Base-by-base conservation (phyloP, 2,888 invertebrate genomes). In the Torymus texanus region DNA sequence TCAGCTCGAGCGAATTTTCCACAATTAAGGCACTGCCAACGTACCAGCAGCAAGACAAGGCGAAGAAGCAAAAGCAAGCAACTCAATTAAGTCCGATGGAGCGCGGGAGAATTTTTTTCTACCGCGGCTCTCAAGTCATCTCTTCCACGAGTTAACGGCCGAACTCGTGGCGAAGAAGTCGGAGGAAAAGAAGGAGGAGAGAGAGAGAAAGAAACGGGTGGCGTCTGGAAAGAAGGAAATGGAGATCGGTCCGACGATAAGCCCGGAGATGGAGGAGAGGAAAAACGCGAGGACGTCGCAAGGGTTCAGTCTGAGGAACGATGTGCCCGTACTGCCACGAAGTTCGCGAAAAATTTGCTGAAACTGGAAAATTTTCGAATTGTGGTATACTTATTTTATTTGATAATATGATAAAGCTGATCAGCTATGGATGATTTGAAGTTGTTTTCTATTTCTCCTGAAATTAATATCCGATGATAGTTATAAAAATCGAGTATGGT, bases 161-260 rank as follows among this genome's bases (percentile, higher is more conserved):
- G 41, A 41, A 41, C 8, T 8, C 41, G 8, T 8, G 41, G 41
- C 41, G 8, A 8, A 41, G 41, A 41, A 41, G 41, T 41, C 41
- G 41, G 8, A 41, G 41, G 8, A 41, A 8, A 8, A 8, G 41
- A 8, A 41, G 41, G 5, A 29, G 29, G 41, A 5, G 41, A 41
- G 41, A 41, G 41, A 41, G 41, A 41, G 8, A 41, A 41, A 41
- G 41, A 41, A 41, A 41, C 8, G 41, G 41, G 41, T 41, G 41
- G 8, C 10, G 41, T 8, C 41, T 41, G 41, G 41, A 41, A 41
- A 41, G 41, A 16, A 55, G 66, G 77, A 66, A 77, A 77, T 78
- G 72, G 72, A 72, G 78, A 72, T 72, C 16, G 18, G n/a, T 16
- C 12, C n/a, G 16, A 12, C 16, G 72, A 78, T 78, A 78, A 61